Percentiles rank a stretch among this genome's conserved stretches.
phyloP scores from a whole-genome alignment of 2,888 invertebrate species.

The Rhopalosiphum nymphaeae region DNA sequence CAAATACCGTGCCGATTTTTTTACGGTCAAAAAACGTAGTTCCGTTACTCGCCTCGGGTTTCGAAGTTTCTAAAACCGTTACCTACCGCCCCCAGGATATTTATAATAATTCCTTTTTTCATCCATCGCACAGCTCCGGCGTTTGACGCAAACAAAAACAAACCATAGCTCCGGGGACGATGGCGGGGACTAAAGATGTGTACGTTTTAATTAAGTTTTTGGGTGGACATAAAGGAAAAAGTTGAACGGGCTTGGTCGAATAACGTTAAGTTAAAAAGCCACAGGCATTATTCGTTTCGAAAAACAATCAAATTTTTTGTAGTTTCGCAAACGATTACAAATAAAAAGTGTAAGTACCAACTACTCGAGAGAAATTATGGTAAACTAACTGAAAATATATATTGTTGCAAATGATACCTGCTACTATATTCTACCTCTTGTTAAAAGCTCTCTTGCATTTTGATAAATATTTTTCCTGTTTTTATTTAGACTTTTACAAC shows the following conservation, averaged over 20 bases:
- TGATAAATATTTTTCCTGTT: background rate
- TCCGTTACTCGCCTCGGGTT: background rate
- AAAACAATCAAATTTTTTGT: slow-evolving; percentile 7
- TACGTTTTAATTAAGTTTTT: slow-evolving; percentile 44
- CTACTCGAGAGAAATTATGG: background rate
- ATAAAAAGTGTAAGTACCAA: background rate
- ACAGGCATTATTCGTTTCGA: background rate
- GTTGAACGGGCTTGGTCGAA: background rate
- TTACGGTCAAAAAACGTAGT: background rate
- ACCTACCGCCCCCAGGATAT: background rate
- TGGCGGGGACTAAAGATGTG: background rate
- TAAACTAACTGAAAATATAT: background rate
- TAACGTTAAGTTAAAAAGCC: slow-evolving; percentile 20
- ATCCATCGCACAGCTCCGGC: background rate
- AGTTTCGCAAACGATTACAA: background rate
- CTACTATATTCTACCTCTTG: background rate
- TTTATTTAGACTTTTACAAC: background rate
- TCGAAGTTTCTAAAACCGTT: background rate
- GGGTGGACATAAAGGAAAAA: slow-evolving; percentile 14
- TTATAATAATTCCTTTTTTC: slow-evolving; percentile 33
- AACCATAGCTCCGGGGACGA: slow-evolving; percentile 18
- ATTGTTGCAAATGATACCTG: background rate
- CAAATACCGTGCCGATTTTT: background rate
- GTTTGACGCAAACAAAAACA: slow-evolving; percentile 25
- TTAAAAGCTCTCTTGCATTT: background rate